Evolutionary conservation across 2,888 invertebrate genomes (phyloP).

Genomic region (Parnassius mnemosyne): DNA sequence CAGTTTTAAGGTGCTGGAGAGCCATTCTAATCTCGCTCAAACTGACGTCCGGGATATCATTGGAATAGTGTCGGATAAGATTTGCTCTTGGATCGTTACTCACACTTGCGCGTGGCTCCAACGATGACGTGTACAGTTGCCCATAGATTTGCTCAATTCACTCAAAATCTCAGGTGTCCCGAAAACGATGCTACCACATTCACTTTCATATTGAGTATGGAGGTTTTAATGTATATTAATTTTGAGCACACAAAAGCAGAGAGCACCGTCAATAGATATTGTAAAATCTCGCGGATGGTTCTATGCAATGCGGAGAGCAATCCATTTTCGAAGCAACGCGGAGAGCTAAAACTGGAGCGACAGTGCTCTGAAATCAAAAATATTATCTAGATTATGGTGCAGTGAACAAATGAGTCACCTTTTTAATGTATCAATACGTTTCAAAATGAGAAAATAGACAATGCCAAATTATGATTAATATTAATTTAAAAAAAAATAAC

Average conservation of each 20-base stretch:
- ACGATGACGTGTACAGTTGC: too few species aligned
- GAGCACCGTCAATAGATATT: conserved; percentile 21
- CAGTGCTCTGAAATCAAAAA: conserved; percentile 22
- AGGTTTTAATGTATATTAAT: conserved; percentile 3
- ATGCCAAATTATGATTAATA: conserved; percentile 4
- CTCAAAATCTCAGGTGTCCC: too few species aligned
- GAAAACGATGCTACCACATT: too few species aligned
- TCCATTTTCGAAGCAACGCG: conserved; percentile 26
- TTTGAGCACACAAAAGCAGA: conserved; percentile 4
- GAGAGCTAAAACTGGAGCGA: conserved; percentile 24
- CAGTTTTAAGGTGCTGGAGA: too few species aligned
- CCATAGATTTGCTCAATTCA: too few species aligned
- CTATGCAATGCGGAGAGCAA: conserved; percentile 21
- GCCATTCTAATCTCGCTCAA: too few species aligned
- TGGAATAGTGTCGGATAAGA: too few species aligned
- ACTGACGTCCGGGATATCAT: too few species aligned
- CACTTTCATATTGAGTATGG: too few species aligned
- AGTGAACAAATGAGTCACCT: conserved; percentile 17
- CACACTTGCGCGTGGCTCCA: too few species aligned
- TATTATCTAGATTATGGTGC: conserved; percentile 16
- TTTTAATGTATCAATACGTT: conserved; percentile 19
- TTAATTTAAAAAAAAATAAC: not conserved
- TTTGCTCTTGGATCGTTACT: too few species aligned
- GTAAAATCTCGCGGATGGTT: conserved; percentile 9
- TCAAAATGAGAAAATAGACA: conserved; percentile 10